phyloP scores from a whole-genome alignment of 2,888 invertebrate genomes.

The Aphrophora alni region DNA sequence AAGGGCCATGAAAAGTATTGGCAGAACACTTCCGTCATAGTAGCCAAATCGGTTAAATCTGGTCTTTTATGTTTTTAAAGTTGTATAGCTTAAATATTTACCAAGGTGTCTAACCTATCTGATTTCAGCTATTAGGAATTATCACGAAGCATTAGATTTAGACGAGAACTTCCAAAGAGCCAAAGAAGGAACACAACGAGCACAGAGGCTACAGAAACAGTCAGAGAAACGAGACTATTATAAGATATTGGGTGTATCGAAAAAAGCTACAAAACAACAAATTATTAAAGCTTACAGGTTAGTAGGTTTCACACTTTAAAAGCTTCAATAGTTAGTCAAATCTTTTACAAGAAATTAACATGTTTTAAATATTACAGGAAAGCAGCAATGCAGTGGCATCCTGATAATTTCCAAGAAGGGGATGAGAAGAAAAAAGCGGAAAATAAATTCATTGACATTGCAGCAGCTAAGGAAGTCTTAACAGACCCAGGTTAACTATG shows the following conservation, averaged over 20 bases:
- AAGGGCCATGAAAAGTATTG: too few species aligned
- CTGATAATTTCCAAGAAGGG: constrained; percentile 85
- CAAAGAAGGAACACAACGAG: constrained; percentile 85
- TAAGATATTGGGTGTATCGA: constrained; percentile 91
- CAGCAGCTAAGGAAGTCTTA: constrained; percentile 96
- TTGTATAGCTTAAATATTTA: too few species aligned
- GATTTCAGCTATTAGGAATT: constrained; percentile 80
- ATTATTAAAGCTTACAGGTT: constrained; percentile 90
- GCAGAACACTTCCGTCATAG: too few species aligned
- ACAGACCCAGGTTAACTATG: constrained; percentile 68
- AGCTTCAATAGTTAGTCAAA: too few species aligned
- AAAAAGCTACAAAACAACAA: constrained; percentile 90
- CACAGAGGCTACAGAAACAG: constrained; percentile 91
- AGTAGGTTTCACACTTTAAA: too few species aligned
- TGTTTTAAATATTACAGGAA: constrained; percentile 64
- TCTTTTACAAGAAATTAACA: too few species aligned
- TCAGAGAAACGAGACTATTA: constrained; percentile 95
- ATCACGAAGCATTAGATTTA: constrained; percentile 81
- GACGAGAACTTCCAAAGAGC: constrained; percentile 82
- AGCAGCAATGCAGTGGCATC: constrained; percentile 98
- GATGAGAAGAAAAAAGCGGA: constrained; percentile 94
- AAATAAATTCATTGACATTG: constrained; percentile 98
- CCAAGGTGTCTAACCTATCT: too few species aligned
- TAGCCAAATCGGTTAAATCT: too few species aligned
- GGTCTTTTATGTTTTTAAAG: too few species aligned